These are phyloP conservation scores for Thymelicus lineola DNA, from an alignment of 2,888 invertebrate species.

Conservation along the genomic window DNA sequence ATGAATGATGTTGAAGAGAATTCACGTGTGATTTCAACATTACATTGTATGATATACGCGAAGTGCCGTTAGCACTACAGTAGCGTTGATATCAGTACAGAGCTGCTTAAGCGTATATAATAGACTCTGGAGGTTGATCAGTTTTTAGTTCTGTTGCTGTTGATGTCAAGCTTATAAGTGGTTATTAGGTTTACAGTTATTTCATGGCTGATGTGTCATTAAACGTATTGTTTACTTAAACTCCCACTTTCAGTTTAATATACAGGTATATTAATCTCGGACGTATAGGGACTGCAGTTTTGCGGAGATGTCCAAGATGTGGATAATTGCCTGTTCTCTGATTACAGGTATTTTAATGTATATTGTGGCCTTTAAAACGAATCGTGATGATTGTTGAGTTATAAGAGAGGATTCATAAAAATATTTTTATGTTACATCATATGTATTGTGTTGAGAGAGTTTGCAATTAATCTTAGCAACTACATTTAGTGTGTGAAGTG, in stretches of 20 bases:
- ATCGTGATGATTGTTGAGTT: background rate
- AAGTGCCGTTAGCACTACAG: conserved; percentile 31
- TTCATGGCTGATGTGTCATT: too few relatives aligned
- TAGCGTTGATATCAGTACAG: conserved; percentile 16
- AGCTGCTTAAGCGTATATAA: conserved; percentile 31
- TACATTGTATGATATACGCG: conserved; percentile 36
- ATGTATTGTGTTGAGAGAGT: too few relatives aligned
- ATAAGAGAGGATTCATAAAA: background rate
- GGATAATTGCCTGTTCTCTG: conserved; percentile 20
- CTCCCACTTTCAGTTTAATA: too few relatives aligned
- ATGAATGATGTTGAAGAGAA: conserved; percentile 38
- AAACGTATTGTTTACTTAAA: too few relatives aligned
- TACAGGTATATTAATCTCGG: too few relatives aligned
- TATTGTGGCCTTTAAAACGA: conserved; percentile 18
- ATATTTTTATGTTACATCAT: too few relatives aligned
- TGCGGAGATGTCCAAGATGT: too few relatives aligned
- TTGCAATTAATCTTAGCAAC: background rate
- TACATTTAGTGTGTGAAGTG: background rate
- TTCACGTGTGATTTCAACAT: conserved; percentile 45
- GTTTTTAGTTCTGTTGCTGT: conserved; percentile 27
- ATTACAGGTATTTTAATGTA: conserved; percentile 22
- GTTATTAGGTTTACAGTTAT: conserved; percentile 24
- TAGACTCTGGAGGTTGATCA: conserved; percentile 19
- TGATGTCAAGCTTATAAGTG: conserved; percentile 22
- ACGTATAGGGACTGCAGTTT: too few relatives aligned